Conservation (phyloP, 1,140 invertebrate genomes). For the Psix sp. region DNA sequence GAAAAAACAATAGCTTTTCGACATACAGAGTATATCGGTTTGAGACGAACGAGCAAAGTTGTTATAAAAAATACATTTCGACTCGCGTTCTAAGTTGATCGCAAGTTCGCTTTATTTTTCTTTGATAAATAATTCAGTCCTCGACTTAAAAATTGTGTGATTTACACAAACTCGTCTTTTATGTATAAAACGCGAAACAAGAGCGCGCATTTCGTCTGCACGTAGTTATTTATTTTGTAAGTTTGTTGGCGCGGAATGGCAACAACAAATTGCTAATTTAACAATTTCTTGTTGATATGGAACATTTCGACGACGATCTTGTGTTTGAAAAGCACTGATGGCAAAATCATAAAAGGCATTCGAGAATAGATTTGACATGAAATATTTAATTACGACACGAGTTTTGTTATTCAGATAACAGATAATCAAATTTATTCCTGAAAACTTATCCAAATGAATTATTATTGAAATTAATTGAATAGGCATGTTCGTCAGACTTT, state of each 20-base stretch:
- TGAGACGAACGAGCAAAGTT: conserved; percentile 8
- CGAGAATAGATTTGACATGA: too few species aligned
- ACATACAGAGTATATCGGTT: conserved; percentile 30
- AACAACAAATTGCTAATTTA: conserved; percentile 54
- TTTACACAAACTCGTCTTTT: conserved; percentile 50
- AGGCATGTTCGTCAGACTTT: too few species aligned
- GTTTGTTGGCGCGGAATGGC: conserved; percentile 35
- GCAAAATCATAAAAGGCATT: too few species aligned
- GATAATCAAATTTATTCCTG: too few species aligned
- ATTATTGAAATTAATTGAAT: too few species aligned
- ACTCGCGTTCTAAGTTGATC: conserved; percentile 27
- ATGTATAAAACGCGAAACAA: conserved; percentile 40
- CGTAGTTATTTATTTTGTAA: conserved; percentile 49
- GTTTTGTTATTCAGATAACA: too few species aligned
- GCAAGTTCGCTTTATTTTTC: conserved; percentile 43
- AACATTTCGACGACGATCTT: conserved; percentile 10
- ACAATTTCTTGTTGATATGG: conserved; percentile 46
- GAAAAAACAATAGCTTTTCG: too few species aligned
- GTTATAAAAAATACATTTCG: conserved; percentile 44
- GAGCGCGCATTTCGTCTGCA: conserved; percentile 10
- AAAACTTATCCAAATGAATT: too few species aligned
- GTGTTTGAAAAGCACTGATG: too few species aligned
- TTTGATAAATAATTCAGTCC: conserved; percentile 53
- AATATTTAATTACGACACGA: too few species aligned
- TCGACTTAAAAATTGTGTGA: conserved; percentile 45